phyloP scores from a whole-genome alignment of 2,113 vertebrate species.

The Cettia cetti region DNA sequence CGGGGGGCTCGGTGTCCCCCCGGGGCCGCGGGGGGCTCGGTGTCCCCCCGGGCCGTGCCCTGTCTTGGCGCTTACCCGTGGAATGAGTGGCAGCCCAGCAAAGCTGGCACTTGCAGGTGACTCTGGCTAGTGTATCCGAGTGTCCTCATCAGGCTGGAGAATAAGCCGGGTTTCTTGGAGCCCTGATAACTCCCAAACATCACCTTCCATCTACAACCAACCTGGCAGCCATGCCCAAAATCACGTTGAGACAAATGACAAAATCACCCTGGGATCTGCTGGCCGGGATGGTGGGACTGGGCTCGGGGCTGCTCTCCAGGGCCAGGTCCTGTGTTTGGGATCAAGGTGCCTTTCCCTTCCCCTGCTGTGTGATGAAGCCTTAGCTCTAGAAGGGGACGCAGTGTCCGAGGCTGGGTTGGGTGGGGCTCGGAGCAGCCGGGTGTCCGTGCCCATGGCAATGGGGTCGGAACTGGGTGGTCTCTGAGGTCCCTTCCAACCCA shows the following conservation, averaged over 20 bases:
- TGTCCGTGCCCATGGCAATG: not conserved
- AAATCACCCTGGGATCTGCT: not conserved
- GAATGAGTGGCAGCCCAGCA: not conserved
- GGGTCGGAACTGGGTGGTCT: accelerated
- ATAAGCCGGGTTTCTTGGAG: not conserved
- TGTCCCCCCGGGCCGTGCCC: no score
- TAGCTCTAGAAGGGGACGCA: accelerated
- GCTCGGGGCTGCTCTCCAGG: not conserved
- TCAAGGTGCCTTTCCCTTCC: not conserved
- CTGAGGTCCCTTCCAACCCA: not conserved
- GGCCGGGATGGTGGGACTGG: not conserved
- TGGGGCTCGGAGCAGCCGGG: not conserved
- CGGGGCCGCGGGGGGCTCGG: no score
- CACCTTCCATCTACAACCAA: not conserved
- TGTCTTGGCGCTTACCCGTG: not conserved
- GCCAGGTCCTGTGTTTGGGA: not conserved
- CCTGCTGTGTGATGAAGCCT: accelerated
- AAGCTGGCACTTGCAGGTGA: accelerated
- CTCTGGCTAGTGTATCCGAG: accelerated
- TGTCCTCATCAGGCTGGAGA: not conserved
- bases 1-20: no score
- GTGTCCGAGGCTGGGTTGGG: not conserved
- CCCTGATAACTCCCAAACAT: not conserved
- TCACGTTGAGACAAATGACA: accelerated
- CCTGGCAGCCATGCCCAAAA: not conserved